Percentiles rank a stretch among this genome's conserved stretches.
These are phyloP conservation scores for Pelusios castaneus DNA, from an alignment of 2,113 vertebrate species.

Conservation along the genomic window DNA sequence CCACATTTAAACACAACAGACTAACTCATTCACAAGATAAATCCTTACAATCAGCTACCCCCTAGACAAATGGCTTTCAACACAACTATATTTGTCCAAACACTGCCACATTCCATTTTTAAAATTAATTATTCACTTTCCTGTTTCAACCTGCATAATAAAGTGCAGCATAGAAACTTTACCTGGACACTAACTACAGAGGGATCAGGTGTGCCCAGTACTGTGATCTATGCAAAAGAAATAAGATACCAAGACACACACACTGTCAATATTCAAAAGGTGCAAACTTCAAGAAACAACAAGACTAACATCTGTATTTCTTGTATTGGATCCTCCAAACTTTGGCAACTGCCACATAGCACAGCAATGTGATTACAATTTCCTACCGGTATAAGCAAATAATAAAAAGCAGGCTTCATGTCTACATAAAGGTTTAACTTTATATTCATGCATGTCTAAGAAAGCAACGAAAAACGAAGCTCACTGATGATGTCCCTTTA, in stretches of 20 bases:
- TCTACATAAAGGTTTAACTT: background rate
- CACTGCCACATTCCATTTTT: background rate
- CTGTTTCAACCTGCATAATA: background rate
- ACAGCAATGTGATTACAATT: background rate
- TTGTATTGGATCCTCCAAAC: background rate
- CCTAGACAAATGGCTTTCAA: background rate
- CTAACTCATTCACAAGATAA: background rate
- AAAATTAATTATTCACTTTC: background rate
- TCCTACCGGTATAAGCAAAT: background rate
- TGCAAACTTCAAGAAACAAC: background rate
- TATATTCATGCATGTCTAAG: background rate
- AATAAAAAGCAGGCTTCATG: background rate
- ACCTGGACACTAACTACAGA: background rate
- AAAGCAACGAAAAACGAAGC: background rate
- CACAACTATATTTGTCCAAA: background rate
- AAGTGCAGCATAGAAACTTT: slow-evolving; percentile 20
- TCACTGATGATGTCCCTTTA: background rate
- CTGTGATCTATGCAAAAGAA: slow-evolving; percentile 1
- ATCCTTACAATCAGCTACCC: background rate
- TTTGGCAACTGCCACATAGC: background rate
- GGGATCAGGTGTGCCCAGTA: background rate
- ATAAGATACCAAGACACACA: background rate
- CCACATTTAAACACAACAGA: background rate
- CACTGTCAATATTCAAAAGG: background rate
- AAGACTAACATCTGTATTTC: background rate